A percentile compares a stretch with the other conserved stretches of the same genome.
Evolutionary conservation across 2,888 invertebrate genomes (phyloP).

Genomic region (Cepaea hortensis): DNA sequence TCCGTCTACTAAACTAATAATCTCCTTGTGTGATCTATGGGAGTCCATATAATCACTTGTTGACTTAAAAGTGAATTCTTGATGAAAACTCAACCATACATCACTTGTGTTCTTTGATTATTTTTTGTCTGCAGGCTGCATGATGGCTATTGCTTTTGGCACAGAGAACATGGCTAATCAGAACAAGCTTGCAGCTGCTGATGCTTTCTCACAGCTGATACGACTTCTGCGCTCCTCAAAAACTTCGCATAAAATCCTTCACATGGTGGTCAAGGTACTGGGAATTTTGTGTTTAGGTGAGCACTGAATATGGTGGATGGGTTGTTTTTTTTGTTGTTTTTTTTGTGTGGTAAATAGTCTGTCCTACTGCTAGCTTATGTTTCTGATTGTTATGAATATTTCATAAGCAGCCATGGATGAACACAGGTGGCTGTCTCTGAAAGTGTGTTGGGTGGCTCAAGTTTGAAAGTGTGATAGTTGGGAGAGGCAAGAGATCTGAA

Average conservation of each 20-base stretch:
- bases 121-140: conserved; percentile 68
- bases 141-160: conserved; percentile 74
- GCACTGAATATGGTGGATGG: conserved; percentile 38
- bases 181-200: conserved; percentile 72
- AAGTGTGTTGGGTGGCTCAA: too few species aligned
- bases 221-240: conserved; percentile 72
- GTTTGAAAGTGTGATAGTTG: too few species aligned
- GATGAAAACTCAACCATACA: background rate
- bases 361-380: background rate
- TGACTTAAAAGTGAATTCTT: background rate
- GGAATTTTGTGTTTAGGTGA: conserved; percentile 76
- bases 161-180: conserved; percentile 74
- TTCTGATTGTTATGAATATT: background rate
- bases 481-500: too few species aligned
- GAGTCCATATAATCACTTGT: too few species aligned
- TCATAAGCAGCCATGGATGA: background rate
- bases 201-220: conserved; percentile 74
- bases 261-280: conserved; percentile 74
- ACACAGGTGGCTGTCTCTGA: background rate
- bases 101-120: background rate
- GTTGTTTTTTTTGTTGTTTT: background rate
- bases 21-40: too few species aligned
- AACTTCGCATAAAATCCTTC: conserved; percentile 71
- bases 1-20: background rate
- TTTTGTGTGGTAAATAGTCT: background rate